Conservation (phyloP, 2,113 vertebrate species). For the Ahaetulla prasina region DNA sequence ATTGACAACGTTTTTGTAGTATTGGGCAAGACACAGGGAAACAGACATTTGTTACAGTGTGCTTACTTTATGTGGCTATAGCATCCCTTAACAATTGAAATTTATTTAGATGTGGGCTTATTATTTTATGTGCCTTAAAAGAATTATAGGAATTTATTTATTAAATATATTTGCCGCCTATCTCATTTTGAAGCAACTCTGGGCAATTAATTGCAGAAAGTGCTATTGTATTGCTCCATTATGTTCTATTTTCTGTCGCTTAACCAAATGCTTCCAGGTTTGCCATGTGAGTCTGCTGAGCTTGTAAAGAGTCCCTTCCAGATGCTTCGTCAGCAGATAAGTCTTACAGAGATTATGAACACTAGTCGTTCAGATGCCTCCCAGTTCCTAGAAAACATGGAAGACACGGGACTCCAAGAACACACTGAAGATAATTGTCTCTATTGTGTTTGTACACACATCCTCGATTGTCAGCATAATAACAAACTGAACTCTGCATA, state of each 20-base stretch:
- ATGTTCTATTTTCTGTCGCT: constrained; percentile 8
- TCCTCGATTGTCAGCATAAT: constrained; percentile 83
- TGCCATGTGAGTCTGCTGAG: constrained; percentile 67
- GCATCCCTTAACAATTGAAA: background rate
- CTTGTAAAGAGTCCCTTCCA: constrained; percentile 77
- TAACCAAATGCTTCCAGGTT: constrained; percentile 58
- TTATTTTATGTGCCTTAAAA: background rate
- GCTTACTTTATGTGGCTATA: background rate
- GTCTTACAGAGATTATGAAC: constrained; percentile 95
- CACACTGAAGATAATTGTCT: constrained; percentile 95
- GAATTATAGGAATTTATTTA: background rate
- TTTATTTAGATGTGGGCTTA: background rate
- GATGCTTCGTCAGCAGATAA: constrained; percentile 90
- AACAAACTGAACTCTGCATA: constrained; percentile 79
- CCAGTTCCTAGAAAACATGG: constrained; percentile 79
- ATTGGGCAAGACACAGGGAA: background rate
- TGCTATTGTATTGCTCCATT: background rate
- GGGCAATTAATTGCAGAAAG: background rate
- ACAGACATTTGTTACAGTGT: background rate
- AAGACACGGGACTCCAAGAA: constrained; percentile 93
- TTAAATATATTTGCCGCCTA: background rate
- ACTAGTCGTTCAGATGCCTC: constrained; percentile 81
- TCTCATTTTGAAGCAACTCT: background rate
- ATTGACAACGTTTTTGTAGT: background rate
- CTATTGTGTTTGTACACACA: constrained; percentile 88